These are phyloP conservation scores for Pachymerium ferrugineum DNA, from an alignment of 2,888 invertebrate genomes.

Conservation along the genomic window DNA sequence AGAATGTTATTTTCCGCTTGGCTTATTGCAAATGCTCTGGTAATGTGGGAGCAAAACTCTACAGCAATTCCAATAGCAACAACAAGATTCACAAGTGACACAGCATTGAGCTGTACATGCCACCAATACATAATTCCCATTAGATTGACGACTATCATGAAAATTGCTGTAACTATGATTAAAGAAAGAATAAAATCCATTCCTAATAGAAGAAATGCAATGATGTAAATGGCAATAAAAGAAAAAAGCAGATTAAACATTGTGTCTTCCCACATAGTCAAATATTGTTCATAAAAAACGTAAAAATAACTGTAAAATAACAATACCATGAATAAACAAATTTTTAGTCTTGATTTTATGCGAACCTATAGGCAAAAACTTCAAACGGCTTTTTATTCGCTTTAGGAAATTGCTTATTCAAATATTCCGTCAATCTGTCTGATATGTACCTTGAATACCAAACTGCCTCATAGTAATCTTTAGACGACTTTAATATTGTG, in stretches of 20 bases:
- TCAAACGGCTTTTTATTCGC: neutral
- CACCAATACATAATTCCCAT: conserved; percentile 89
- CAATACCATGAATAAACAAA: neutral
- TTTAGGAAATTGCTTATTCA: conserved; percentile 54
- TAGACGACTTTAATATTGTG: conserved; percentile 67
- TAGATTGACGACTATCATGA: conserved; percentile 74
- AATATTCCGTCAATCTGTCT: conserved; percentile 64
- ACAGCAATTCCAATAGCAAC: conserved; percentile 97
- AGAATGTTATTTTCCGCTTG: conserved; percentile 64
- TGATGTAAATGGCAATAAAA: conserved; percentile 84
- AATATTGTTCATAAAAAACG: conserved; percentile 91
- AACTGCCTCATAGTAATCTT: conserved; percentile 77
- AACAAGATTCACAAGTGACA: conserved; percentile 92
- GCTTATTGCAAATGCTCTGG: conserved; percentile 81
- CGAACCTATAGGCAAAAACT: conserved; percentile 5
- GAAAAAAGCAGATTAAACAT: conserved; percentile 81
- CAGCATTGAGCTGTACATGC: conserved; percentile 82
- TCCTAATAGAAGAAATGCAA: conserved; percentile 89
- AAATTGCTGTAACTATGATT: conserved; percentile 65
- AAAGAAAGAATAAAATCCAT: conserved; percentile 73
- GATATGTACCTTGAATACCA: conserved; percentile 68
- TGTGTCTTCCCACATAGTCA: conserved; percentile 79
- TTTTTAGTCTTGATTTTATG: neutral
- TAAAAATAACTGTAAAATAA: conserved; percentile 69
- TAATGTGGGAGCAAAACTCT: conserved; percentile 96